Evolutionary conservation across 2,888 invertebrate genomes (phyloP).

Genomic region (Acanthosepion esculentum): DNA sequence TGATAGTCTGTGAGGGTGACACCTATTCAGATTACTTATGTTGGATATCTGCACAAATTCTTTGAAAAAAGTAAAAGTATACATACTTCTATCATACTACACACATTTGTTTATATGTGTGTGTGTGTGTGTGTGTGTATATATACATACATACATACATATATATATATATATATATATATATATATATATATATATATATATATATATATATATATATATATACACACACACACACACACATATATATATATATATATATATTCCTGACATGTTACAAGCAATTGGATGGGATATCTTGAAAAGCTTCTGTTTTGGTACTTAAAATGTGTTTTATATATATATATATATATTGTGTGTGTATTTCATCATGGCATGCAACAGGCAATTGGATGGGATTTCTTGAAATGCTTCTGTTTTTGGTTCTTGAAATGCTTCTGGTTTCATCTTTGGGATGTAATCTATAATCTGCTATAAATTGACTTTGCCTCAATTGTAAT

Average conservation of each 20-base stretch:
- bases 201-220: no score
- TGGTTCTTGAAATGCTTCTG: not conserved
- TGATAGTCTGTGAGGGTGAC: slow-evolving; percentile 33
- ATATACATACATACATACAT: no score
- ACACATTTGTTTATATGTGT: no score
- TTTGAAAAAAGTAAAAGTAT: not conserved
- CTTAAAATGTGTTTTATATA: no score
- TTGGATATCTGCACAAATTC: not conserved
- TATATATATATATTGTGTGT: not conserved
- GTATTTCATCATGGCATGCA: not conserved
- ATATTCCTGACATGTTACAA: not conserved
- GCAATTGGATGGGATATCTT: not conserved
- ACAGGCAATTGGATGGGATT: not conserved
- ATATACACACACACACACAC: no score
- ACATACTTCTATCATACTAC: no score
- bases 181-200: no score
- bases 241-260: no score
- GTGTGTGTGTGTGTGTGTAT: no score
- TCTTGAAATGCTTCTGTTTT: not conserved
- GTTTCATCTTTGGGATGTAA: not conserved
- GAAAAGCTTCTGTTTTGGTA: not conserved
- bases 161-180: no score
- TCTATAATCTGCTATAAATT: slow-evolving; percentile 21
- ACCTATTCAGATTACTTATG: not conserved
- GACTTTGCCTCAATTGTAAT: not conserved